These are phyloP conservation scores for Adineta ricciae DNA, from an alignment of 2,888 invertebrate species.

Conservation along the genomic window DNA sequence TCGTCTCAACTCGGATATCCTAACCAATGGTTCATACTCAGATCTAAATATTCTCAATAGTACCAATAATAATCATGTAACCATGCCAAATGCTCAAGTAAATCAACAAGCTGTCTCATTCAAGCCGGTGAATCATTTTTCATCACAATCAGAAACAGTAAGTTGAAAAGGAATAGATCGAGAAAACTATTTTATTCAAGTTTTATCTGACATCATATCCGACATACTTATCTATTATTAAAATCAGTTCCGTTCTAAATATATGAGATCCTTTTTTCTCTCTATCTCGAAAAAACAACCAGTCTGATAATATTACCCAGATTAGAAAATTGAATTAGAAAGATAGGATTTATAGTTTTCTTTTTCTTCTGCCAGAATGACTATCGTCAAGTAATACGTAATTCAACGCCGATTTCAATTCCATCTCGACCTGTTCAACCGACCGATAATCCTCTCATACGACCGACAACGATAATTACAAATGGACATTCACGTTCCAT, in stretches of 20 bases:
- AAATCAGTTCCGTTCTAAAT: neutral
- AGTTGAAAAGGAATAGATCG: too few relatives aligned
- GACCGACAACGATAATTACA: neutral
- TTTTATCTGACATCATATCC: neutral
- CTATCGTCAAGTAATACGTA: neutral
- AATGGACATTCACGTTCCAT: slow-evolving; percentile 6
- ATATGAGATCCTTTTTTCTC: neutral
- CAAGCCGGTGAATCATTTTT: neutral
- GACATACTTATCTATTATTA: neutral
- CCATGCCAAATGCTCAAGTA: neutral
- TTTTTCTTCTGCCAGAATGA: neutral
- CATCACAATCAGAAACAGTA: neutral
- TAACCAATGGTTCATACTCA: slow-evolving; percentile 10
- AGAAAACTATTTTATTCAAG: neutral
- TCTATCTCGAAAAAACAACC: neutral
- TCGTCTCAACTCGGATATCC: neutral
- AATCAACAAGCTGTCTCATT: neutral
- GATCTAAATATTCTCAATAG: neutral
- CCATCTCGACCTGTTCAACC: neutral
- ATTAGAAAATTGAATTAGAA: neutral
- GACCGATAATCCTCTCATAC: neutral
- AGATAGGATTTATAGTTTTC: neutral
- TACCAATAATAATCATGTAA: neutral
- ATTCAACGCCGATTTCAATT: neutral
- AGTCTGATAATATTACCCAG: neutral